Conservation (phyloP, 1,140 invertebrate species). For the Caenorhabditis inopinata region DNA sequence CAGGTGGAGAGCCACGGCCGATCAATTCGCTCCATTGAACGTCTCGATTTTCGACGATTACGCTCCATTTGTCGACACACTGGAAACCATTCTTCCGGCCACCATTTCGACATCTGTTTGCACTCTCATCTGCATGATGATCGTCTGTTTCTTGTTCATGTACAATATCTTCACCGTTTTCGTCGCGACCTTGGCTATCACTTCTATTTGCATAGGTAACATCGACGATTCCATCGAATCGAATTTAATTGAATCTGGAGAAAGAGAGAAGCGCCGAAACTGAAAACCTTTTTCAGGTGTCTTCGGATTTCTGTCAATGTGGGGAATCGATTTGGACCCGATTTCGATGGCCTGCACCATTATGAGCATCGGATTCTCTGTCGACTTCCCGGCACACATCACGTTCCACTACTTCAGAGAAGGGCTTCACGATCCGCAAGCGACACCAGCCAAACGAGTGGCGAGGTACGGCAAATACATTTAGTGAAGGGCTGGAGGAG, state of each 20-base stretch:
- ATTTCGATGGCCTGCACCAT: conserved; percentile 68
- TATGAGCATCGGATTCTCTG: conserved; percentile 69
- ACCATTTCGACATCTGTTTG: conserved; percentile 67
- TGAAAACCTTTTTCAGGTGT: conserved; percentile 54
- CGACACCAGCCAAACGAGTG: conserved; percentile 23
- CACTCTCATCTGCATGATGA: conserved; percentile 66
- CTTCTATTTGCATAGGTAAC: conserved; percentile 66
- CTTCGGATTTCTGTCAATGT: conserved; percentile 67
- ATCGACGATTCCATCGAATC: background rate
- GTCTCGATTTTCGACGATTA: conserved; percentile 43
- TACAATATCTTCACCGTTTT: conserved; percentile 67
- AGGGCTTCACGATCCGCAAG: conserved; percentile 41
- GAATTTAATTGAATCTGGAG: background rate
- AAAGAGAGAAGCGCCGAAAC: background rate
- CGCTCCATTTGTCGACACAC: conserved; percentile 48
- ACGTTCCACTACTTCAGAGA: conserved; percentile 69
- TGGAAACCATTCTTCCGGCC: conserved; percentile 66
- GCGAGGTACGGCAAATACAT: conserved; percentile 30
- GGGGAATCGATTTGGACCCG: conserved; percentile 67
- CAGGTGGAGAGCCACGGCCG: conserved; percentile 55
- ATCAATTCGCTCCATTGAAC: conserved; percentile 44
- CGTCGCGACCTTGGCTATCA: conserved; percentile 66
- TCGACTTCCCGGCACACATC: conserved; percentile 68
- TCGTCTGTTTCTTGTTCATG: conserved; percentile 68
- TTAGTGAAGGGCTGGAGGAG: too few relatives aligned